Conservation (phyloP, 2,888 invertebrate genomes). For the Eucera pruinosa region DNA sequence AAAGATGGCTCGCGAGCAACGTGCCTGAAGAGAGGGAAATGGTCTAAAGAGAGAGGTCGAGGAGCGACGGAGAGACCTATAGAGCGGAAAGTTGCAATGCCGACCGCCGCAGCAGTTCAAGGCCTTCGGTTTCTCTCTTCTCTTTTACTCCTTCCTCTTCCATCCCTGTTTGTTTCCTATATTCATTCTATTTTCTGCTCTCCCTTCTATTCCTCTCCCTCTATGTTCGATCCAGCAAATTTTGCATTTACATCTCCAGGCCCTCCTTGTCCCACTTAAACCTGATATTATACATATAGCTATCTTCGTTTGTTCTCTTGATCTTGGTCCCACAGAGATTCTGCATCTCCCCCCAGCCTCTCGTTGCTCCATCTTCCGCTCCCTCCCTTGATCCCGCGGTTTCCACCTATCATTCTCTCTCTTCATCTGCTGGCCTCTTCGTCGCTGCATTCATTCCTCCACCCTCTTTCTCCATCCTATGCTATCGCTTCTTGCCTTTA, state of each 20-base stretch:
- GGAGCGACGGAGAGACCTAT: constrained; percentile 24
- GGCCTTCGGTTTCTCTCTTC: constrained; percentile 62
- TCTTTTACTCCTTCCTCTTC: constrained; percentile 4
- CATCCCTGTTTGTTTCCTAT: constrained; percentile 35
- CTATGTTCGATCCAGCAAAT: constrained; percentile 3
- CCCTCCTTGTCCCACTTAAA: background rate
- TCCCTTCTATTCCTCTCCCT: constrained; percentile 11
- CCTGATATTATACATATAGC: background rate
- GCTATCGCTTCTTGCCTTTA: background rate
- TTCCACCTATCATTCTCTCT: background rate
- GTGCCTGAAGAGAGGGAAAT: constrained; percentile 20
- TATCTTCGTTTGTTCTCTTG: background rate
- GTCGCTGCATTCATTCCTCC: constrained; percentile 41
- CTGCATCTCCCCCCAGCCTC: background rate
- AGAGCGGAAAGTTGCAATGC: constrained; percentile 72
- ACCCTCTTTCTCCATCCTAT: background rate
- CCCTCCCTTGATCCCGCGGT: constrained; percentile 2
- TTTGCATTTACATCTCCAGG: constrained; percentile 11
- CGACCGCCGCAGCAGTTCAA: constrained; percentile 76
- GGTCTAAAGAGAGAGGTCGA: constrained; percentile 7
- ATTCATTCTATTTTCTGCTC: constrained; percentile 50
- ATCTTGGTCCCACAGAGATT: constrained; percentile 25
- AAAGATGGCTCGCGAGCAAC: constrained; percentile 28
- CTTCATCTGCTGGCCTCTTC: background rate
- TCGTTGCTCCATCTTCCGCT: background rate